These are phyloP conservation scores for Yponomeuta sedellus DNA, from an alignment of 2,888 invertebrate species.

Conservation along the genomic window DNA sequence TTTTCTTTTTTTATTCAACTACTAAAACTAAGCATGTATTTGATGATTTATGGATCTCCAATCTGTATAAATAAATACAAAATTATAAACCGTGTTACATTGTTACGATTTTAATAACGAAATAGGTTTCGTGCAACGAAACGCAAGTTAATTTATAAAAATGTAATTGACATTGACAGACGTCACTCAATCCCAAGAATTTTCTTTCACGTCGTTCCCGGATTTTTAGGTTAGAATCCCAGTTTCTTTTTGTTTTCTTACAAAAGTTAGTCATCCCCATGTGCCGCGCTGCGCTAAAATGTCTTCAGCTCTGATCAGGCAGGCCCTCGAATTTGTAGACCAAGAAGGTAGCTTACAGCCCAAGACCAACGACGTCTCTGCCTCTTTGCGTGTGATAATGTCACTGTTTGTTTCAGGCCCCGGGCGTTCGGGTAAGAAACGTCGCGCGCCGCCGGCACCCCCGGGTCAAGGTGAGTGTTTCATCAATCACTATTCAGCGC, in stretches of 20 bases:
- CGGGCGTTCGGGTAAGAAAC: slow-evolving; percentile 41
- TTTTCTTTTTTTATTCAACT: too few relatives aligned
- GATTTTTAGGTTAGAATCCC: slow-evolving; percentile 35
- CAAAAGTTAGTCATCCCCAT: not conserved
- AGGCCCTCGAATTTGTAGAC: slow-evolving; percentile 74
- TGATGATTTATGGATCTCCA: too few relatives aligned
- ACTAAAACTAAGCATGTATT: too few relatives aligned
- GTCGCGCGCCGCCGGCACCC: slow-evolving; percentile 28
- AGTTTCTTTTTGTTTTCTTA: slow-evolving; percentile 16
- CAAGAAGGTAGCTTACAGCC: slow-evolving; percentile 45
- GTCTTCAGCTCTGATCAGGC: slow-evolving; percentile 75
- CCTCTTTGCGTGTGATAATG: not conserved
- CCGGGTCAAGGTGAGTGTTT: slow-evolving; percentile 51
- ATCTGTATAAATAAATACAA: too few relatives aligned
- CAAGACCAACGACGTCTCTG: not conserved
- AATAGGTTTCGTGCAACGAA: not conserved
- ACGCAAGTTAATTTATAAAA: not conserved
- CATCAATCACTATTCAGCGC: not conserved
- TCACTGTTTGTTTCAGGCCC: slow-evolving; percentile 41
- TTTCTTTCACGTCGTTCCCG: slow-evolving; percentile 1
- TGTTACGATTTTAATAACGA: too few relatives aligned
- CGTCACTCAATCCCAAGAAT: not conserved
- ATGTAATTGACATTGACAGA: slow-evolving; percentile 3
- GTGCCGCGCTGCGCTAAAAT: slow-evolving; percentile 46
- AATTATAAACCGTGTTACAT: too few relatives aligned